Percentiles rank a stretch among this genome's conserved stretches.
phyloP scores from a whole-genome alignment of 2,888 invertebrate species.

The Philopedon plagiatum region DNA sequence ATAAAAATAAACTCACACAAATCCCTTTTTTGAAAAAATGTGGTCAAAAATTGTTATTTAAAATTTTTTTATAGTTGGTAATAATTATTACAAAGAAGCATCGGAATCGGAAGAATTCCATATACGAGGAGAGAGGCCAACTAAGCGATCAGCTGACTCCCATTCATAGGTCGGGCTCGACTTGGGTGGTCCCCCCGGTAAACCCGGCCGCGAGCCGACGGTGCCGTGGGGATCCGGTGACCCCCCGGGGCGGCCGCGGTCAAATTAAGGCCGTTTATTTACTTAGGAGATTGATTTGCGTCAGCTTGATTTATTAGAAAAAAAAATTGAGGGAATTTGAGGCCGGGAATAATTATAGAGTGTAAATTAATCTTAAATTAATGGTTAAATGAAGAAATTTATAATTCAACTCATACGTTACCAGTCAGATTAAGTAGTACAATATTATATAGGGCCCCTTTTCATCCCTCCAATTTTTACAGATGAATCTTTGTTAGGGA shows the following conservation, averaged over 20 bases:
- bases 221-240: constrained; percentile 37
- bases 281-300: constrained; percentile 46
- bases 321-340: constrained; percentile 14
- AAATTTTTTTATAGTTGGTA: no score
- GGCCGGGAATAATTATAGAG: not conserved
- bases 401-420: no score
- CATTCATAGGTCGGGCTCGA: constrained; percentile 44
- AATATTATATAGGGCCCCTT: no score
- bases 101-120: constrained; percentile 28
- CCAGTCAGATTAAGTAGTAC: no score
- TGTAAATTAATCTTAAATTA: not conserved
- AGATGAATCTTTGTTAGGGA: no score
- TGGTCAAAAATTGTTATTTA: no score
- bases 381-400: not conserved
- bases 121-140: constrained; percentile 31
- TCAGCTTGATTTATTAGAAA: constrained; percentile 39
- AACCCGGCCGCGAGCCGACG: constrained; percentile 36
- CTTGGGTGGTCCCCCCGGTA: constrained; percentile 46
- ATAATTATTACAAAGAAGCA: not conserved
- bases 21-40: no score
- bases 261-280: constrained; percentile 49
- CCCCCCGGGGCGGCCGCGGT: constrained; percentile 37
- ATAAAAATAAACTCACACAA: no score
- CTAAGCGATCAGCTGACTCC: constrained; percentile 40
- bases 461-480: no score